Percentiles rank a stretch among this genome's conserved stretches.
Conservation (phyloP, 1,140 invertebrate species). For the Apocrypta bakeri region DNA sequence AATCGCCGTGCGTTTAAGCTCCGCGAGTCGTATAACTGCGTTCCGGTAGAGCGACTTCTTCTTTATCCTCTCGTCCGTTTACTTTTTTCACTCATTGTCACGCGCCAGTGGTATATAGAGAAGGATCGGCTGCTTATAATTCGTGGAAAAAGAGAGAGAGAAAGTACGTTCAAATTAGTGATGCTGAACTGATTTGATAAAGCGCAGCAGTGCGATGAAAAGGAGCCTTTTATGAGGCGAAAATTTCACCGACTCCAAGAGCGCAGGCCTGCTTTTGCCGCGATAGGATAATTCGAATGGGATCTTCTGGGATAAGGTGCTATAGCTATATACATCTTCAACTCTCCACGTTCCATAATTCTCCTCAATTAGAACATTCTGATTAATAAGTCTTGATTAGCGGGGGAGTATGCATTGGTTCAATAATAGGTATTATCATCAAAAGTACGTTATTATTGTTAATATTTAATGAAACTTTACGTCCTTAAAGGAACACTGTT, state of each 20-base stretch:
- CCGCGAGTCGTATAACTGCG: constrained; percentile 18
- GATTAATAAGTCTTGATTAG: too few species aligned
- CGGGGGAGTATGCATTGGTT: too few species aligned
- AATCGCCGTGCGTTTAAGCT: constrained; percentile 12
- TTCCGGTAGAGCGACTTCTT: background rate
- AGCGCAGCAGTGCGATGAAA: background rate
- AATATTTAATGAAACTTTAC: too few species aligned
- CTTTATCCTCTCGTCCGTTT: background rate
- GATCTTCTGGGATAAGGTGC: background rate
- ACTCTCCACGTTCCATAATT: too few species aligned
- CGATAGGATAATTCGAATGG: background rate
- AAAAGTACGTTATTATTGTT: too few species aligned
- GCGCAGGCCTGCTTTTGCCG: background rate
- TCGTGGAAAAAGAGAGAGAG: background rate
- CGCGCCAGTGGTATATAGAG: background rate
- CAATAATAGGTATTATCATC: too few species aligned
- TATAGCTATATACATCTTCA: background rate
- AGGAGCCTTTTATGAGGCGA: background rate
- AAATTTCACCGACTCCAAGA: background rate
- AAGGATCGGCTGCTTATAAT: background rate
- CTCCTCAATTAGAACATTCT: too few species aligned
- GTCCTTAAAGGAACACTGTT: too few species aligned
- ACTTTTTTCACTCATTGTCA: background rate
- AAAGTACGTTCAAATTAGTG: constrained; percentile 20
- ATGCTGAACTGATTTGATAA: constrained; percentile 42